These are phyloP conservation scores for Reticulitermes lucifugus DNA, from an alignment of 2,888 invertebrate species.

Conservation along the genomic window DNA sequence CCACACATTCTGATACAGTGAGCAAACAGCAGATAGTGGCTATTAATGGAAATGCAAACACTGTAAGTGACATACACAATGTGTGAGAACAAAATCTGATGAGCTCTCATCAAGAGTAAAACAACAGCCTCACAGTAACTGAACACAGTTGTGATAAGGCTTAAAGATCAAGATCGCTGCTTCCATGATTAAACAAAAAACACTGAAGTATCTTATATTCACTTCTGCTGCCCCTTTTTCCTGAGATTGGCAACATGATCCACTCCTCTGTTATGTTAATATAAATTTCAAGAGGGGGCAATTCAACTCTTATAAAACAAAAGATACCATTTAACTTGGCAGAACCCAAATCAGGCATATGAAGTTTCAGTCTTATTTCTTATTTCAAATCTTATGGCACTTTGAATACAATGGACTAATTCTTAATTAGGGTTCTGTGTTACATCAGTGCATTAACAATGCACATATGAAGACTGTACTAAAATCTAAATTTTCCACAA, in stretches of 20 bases:
- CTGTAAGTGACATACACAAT: not conserved
- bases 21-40: not conserved
- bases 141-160: conserved; percentile 31
- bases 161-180: not conserved
- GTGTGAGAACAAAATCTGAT: not conserved
- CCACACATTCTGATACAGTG: not conserved
- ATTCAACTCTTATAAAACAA: not conserved
- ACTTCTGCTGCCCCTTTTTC: not conserved
- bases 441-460: not conserved
- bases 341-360: not conserved
- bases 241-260: not conserved
- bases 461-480: not conserved
- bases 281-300: not conserved
- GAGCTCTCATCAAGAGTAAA: not conserved
- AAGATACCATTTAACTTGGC: not conserved
- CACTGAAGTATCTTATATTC: not conserved
- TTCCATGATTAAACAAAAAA: conserved; percentile 22
- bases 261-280: not conserved
- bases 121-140: not conserved
- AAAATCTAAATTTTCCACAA: not conserved
- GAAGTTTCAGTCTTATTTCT: conserved; percentile 15
- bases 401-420: not conserved
- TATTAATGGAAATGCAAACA: not conserved
- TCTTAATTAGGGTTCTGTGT: not conserved
- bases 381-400: conserved; percentile 10